Percentiles rank a stretch among this genome's conserved stretches.
phyloP scores from a whole-genome alignment of 2,113 vertebrate genomes.

The Henicopernis longicauda region DNA sequence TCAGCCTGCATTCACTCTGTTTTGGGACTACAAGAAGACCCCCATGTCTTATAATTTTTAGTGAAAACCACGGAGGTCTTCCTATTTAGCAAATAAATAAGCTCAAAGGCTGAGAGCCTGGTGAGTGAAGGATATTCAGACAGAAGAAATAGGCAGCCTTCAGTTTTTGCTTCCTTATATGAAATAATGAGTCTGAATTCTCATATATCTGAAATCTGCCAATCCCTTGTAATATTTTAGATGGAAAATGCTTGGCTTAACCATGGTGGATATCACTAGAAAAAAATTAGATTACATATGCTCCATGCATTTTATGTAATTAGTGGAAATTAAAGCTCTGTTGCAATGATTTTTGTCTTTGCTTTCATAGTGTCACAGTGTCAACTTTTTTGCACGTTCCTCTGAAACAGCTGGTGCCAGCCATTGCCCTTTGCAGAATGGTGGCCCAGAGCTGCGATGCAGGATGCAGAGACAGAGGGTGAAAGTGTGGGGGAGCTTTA shows the following conservation, averaged over 20 bases:
- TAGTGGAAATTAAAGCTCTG: background rate
- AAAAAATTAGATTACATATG: background rate
- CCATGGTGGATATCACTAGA: background rate
- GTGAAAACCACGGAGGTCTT: background rate
- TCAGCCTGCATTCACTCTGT: background rate
- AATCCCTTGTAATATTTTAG: background rate
- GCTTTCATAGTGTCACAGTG: background rate
- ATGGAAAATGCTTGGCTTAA: background rate
- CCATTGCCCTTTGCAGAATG: rapidly evolving
- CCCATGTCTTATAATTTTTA: background rate
- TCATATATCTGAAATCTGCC: background rate
- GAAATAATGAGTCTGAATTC: background rate
- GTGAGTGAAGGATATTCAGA: background rate
- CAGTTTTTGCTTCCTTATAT: background rate
- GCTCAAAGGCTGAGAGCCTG: background rate
- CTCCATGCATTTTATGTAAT: background rate
- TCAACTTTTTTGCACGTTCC: background rate
- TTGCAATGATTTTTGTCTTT: background rate
- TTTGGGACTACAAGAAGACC: background rate
- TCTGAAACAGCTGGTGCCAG: background rate
- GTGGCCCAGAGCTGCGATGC: rapidly evolving
- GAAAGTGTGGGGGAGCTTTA: rapidly evolving
- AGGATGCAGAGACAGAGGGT: background rate
- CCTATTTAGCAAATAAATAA: background rate
- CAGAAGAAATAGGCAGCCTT: background rate